A percentile compares a stretch with the other conserved stretches of the same genome.
These are phyloP conservation scores for Macaca nemestrina DNA, from an alignment of 2,113 vertebrate species.

Conservation along the genomic window DNA sequence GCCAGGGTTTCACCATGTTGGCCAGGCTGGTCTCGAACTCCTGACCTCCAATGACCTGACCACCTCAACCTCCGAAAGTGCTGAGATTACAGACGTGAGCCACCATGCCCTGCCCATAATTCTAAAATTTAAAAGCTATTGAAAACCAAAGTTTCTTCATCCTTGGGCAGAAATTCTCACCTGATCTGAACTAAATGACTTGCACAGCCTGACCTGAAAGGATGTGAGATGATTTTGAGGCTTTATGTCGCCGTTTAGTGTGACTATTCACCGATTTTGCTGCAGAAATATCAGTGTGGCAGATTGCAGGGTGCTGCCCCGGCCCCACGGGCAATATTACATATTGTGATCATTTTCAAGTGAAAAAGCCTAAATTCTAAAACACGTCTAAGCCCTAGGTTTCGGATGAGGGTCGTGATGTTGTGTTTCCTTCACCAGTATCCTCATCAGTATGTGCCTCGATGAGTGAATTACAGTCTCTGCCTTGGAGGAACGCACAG, in stretches of 20 bases:
- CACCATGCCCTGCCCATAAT: not conserved
- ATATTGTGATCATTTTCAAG: not conserved
- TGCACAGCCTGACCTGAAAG: not conserved
- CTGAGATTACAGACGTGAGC: no score
- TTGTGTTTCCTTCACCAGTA: fast-evolving
- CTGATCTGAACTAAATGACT: not conserved
- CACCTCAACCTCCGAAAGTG: no score
- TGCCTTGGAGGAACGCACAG: not conserved
- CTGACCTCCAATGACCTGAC: no score
- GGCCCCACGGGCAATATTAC: not conserved
- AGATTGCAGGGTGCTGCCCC: not conserved
- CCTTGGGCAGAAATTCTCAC: not conserved
- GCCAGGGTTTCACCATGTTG: no score
- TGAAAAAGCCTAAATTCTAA: not conserved
- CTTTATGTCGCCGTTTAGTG: not conserved
- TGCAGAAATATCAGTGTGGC: not conserved
- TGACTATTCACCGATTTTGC: not conserved
- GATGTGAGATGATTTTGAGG: not conserved
- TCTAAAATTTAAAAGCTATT: not conserved
- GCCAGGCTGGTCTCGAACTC: no score
- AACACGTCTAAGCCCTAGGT: not conserved
- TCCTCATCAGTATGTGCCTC: not conserved
- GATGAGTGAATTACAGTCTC: not conserved
- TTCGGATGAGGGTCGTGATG: not conserved
- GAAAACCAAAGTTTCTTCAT: not conserved